phyloP scores from a whole-genome alignment of 2,113 vertebrate genomes.

The Chaenocephalus aceratus region DNA sequence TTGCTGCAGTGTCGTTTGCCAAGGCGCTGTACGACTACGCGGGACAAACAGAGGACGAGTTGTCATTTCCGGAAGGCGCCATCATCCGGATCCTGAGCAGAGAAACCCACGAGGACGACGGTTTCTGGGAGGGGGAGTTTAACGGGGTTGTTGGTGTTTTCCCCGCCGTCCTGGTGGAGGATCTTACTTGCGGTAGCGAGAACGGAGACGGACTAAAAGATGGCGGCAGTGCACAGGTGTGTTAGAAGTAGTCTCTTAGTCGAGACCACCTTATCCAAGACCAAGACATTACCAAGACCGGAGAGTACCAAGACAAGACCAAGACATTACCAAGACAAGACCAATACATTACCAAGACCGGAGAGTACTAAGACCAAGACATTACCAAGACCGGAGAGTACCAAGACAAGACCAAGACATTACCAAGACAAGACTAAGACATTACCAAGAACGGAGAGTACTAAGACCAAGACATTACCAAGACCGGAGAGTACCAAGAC shows the following conservation, averaged over 20 bases:
- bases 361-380: too few relatives aligned
- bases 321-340: too few relatives aligned
- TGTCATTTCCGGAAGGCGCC: slow-evolving; percentile 95
- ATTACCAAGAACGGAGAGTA: too few relatives aligned
- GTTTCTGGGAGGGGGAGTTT: slow-evolving; percentile 99
- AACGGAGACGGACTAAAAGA: slow-evolving; percentile 90
- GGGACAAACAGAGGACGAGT: slow-evolving; percentile 95
- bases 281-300: too few relatives aligned
- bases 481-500: too few relatives aligned
- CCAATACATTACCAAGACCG: too few relatives aligned
- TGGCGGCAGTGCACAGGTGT: slow-evolving; percentile 41
- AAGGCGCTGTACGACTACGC: slow-evolving; percentile 99
- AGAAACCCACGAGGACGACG: slow-evolving; percentile 96
- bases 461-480: too few relatives aligned
- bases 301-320: too few relatives aligned
- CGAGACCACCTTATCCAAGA: too few relatives aligned
- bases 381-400: too few relatives aligned
- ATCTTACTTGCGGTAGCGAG: slow-evolving; percentile 87
- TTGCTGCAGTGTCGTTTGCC: slow-evolving; percentile 86
- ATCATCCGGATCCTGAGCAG: slow-evolving; percentile 96
- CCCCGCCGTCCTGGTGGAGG: slow-evolving; percentile 96
- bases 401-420: too few relatives aligned
- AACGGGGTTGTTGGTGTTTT: slow-evolving; percentile 93
- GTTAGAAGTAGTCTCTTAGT: neutral
- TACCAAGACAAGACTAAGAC: too few relatives aligned